These are phyloP conservation scores for Neoseiulus cucumeris DNA, from an alignment of 1,140 invertebrate genomes.

Conservation along the genomic window DNA sequence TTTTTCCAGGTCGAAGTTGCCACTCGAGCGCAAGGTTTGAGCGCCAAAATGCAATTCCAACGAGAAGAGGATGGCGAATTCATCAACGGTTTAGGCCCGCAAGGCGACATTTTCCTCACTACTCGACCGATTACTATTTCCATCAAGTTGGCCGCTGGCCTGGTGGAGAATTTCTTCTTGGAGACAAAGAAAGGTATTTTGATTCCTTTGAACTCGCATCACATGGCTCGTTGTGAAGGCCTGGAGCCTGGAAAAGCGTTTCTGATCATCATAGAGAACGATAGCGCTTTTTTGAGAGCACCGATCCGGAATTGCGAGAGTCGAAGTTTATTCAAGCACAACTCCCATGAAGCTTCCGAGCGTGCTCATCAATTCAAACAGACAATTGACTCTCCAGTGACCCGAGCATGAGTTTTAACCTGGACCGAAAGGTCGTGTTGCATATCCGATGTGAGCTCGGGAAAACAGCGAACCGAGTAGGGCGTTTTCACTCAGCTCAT, in stretches of 20 bases:
- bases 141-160: constrained; percentile 18
- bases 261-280: background rate
- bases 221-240: background rate
- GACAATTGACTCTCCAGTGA: too few species aligned
- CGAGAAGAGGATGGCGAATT: constrained; percentile 15
- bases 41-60: constrained; percentile 17
- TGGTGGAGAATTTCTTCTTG: constrained; percentile 6
- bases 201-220: background rate
- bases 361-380: too few species aligned
- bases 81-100: constrained; percentile 17
- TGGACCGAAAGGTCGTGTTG: too few species aligned
- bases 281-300: background rate
- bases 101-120: constrained; percentile 17
- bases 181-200: constrained; percentile 3
- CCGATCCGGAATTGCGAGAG: too few species aligned
- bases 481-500: too few species aligned
- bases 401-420: too few species aligned
- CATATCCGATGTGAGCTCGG: too few species aligned
- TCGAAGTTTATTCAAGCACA: too few species aligned
- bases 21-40: constrained; percentile 14
- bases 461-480: too few species aligned
- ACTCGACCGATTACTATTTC: constrained; percentile 16
- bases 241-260: background rate
- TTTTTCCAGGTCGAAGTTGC: constrained; percentile 17
- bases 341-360: too few species aligned